These are phyloP conservation scores for Poeciliopsis infans DNA, from an alignment of 2,797 vertebrate species.

Conservation along the genomic window DNA sequence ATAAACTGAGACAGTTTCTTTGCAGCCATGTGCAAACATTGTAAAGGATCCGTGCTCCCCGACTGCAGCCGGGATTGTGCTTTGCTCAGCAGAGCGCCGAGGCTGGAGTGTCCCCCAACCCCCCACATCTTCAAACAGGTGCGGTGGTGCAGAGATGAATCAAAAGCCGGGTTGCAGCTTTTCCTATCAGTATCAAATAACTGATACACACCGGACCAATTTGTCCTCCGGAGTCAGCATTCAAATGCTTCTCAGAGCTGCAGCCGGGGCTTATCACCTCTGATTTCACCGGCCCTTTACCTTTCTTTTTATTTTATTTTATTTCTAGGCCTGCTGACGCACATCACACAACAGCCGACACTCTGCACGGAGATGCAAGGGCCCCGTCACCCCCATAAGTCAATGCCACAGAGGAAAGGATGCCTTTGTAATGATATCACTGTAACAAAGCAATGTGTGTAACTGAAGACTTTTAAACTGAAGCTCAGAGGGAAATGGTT, in stretches of 20 bases:
- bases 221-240: slow-evolving; percentile 26
- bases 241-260: slow-evolving; percentile 31
- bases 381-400: slow-evolving; percentile 70
- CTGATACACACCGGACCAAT: slow-evolving; percentile 45
- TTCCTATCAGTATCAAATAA: slow-evolving; percentile 36
- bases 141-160: slow-evolving; percentile 50
- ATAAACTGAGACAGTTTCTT: slow-evolving; percentile 45
- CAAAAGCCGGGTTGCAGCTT: slow-evolving; percentile 44
- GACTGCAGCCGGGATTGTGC: slow-evolving; percentile 29
- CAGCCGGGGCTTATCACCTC: slow-evolving; percentile 33
- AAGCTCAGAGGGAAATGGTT: slow-evolving; percentile 19
- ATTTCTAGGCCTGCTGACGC: slow-evolving; percentile 66
- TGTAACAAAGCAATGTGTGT: slow-evolving; percentile 40
- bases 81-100: slow-evolving; percentile 30
- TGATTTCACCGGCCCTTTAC: slow-evolving; percentile 51
- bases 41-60: slow-evolving; percentile 20
- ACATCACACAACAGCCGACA: slow-evolving; percentile 52
- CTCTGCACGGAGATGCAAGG: slow-evolving; percentile 51
- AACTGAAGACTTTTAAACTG: slow-evolving; percentile 39
- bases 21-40: slow-evolving; percentile 51
- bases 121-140: slow-evolving; percentile 30
- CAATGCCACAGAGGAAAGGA: slow-evolving; percentile 59
- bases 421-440: slow-evolving; percentile 62
- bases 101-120: slow-evolving; percentile 9
- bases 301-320: slow-evolving; percentile 35